Evolutionary conservation across 2,113 vertebrate genomes (phyloP).

Genomic region (Leucopternis melanops): DNA sequence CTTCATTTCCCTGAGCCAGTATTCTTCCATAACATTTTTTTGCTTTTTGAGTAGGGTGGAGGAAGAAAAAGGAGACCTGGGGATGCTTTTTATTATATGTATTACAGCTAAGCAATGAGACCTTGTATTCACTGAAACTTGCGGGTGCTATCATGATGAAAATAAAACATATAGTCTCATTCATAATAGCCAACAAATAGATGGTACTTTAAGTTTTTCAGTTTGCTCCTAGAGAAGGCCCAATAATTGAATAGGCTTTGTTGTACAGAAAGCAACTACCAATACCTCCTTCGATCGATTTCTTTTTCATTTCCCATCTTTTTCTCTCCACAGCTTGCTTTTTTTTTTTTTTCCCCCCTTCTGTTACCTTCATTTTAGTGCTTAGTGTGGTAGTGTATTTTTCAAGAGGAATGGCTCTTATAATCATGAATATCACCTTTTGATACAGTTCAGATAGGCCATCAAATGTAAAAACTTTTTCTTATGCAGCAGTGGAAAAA

Average conservation of each 20-base stretch:
- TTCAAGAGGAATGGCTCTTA: constrained; percentile 30
- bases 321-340: not conserved
- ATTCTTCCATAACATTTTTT: not conserved
- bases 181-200: not conserved
- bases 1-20: not conserved
- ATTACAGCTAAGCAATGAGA: not conserved
- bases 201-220: not conserved
- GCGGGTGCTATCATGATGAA: not conserved
- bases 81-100: not conserved
- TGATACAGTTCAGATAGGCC: constrained; percentile 14
- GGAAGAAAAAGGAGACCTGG: not conserved
- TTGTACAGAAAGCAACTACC: not conserved
- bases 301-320: not conserved
- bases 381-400: not conserved
- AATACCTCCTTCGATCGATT: not conserved
- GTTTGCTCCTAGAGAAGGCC: not conserved
- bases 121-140: not conserved
- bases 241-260: not conserved
- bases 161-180: not conserved
- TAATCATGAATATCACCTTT: constrained; percentile 43
- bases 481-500: not conserved
- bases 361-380: not conserved
- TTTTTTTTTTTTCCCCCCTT: not conserved
- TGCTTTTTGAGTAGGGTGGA: not conserved
- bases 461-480: not conserved